Evolutionary conservation across 2,113 vertebrate species (phyloP), one percentile per base, ranked within the genome.

Genomic region (Zosterops pallidus): DNA sequence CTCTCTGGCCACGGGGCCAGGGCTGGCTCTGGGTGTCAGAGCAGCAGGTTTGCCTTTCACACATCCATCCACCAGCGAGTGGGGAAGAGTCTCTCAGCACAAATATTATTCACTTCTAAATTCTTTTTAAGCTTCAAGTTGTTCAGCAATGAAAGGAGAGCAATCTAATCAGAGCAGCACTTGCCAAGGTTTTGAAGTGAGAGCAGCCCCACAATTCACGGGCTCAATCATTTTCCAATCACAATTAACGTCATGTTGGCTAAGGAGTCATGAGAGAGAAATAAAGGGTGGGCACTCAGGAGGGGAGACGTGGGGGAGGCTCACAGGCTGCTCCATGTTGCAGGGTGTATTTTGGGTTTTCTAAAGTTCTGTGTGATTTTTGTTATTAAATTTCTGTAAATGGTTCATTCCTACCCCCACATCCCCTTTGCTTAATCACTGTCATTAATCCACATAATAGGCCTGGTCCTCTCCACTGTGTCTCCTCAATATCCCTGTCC

Each of bases 141-240:
- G 65, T 46, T 93, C 63, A 53, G 83, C 82, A 88, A 72, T 76
- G 90, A 77, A 92, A 76, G 60, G 17, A 75, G 84, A 81, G 69
- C 76, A 64, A 46, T 78, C 71, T 80, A 86, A 92, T 95, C 91
- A 90, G 78, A 75, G 71, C 10, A 4, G 28, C 20, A 21, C 76
- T 83, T 41, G 64, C 46, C 65, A 8, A 9, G 16, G 14, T 20
- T 65, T 18, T 47, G 89, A 60, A 76, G 70, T 33, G 69, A 84
- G 62, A 93, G 76, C 47, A 37, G 63, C 7, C 77, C 60, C 86
- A 63, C 68, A 50, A 63, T 42, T 56, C 44, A 1, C 52, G 26
- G 90, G 26, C 75, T 92, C 82, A 88, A 67, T 88, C 82, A 88
- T 69, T 92, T 94, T 81, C 86, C 80, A 78, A 82, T 94, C 84